Evolutionary conservation across 2,888 invertebrate genomes (phyloP).

Genomic region (Gymnocheta viridis): DNA sequence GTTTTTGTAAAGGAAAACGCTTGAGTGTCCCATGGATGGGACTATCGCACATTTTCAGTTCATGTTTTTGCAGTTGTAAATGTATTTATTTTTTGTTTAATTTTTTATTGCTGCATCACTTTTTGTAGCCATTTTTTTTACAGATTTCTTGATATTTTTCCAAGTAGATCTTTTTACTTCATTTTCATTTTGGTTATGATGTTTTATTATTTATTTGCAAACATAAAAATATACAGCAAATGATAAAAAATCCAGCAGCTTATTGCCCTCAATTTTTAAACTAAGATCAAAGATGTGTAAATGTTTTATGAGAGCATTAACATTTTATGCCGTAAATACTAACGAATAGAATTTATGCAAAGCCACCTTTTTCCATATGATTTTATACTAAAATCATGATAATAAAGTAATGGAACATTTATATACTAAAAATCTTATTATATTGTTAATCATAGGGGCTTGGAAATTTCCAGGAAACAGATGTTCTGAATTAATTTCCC

Average conservation of each 20-base stretch:
- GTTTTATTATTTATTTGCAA: not conserved
- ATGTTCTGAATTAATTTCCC: too few relatives aligned
- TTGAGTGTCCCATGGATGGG: conserved; percentile 35
- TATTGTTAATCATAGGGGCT: too few relatives aligned
- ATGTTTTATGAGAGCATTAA: not conserved
- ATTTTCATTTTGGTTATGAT: conserved; percentile 5
- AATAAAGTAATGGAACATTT: not conserved
- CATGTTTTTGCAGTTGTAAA: conserved; percentile 7
- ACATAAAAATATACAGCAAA: not conserved
- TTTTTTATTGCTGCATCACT: conserved; percentile 53
- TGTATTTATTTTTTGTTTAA: not conserved
- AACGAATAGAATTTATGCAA: not conserved
- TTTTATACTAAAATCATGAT: not conserved
- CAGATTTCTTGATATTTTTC: conserved; percentile 24
- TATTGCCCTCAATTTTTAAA: not conserved
- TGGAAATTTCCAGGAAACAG: too few relatives aligned
- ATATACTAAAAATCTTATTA: too few relatives aligned
- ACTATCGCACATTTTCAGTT: conserved; percentile 48
- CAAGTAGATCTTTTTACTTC: conserved; percentile 31
- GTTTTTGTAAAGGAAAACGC: too few relatives aligned
- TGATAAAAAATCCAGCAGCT: not conserved
- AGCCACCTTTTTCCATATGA: too few relatives aligned
- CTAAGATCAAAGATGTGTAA: not conserved
- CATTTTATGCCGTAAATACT: not conserved
- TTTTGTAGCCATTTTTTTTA: conserved; percentile 40